Conservation (phyloP, 2,888 invertebrate genomes). For the Lepidochrysops patricia region DNA sequence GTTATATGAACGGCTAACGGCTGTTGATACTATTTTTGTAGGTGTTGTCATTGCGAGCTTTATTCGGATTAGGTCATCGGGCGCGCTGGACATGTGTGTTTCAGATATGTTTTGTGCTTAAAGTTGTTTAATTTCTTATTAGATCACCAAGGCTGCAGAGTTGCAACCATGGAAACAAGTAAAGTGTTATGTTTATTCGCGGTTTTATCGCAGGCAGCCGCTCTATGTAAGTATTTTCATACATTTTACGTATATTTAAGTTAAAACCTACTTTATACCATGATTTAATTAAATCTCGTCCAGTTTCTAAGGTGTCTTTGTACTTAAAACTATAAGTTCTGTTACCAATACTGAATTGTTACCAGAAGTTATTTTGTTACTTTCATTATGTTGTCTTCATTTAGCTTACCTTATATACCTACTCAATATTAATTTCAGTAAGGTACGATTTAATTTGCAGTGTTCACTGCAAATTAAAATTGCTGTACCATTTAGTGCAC, state of each 20-base stretch:
- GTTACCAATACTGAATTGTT: too few relatives aligned
- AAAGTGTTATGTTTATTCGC: conserved; percentile 54
- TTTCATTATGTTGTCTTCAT: too few relatives aligned
- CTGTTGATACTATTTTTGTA: conserved; percentile 75
- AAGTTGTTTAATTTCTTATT: conserved; percentile 59
- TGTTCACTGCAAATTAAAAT: too few relatives aligned
- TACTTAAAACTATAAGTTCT: too few relatives aligned
- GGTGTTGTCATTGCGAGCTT: conserved; percentile 73
- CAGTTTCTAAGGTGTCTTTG: background rate
- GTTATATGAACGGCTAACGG: conserved; percentile 40
- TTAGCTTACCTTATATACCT: too few relatives aligned
- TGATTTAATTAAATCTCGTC: background rate
- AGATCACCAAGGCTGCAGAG: conserved; percentile 54
- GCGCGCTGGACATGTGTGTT: conserved; percentile 66
- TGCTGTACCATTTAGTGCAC: too few relatives aligned
- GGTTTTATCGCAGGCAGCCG: conserved; percentile 51
- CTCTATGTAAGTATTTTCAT: conserved; percentile 52
- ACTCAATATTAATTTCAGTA: too few relatives aligned
- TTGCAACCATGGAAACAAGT: conserved; percentile 55
- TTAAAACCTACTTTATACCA: background rate
- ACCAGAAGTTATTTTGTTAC: too few relatives aligned
- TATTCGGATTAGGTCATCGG: conserved; percentile 71
- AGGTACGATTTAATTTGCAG: too few relatives aligned
- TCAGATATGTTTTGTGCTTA: conserved; percentile 54
- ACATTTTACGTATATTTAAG: background rate